Base-by-base conservation (phyloP, 2,113 vertebrate species). In the Esox niger region DNA sequence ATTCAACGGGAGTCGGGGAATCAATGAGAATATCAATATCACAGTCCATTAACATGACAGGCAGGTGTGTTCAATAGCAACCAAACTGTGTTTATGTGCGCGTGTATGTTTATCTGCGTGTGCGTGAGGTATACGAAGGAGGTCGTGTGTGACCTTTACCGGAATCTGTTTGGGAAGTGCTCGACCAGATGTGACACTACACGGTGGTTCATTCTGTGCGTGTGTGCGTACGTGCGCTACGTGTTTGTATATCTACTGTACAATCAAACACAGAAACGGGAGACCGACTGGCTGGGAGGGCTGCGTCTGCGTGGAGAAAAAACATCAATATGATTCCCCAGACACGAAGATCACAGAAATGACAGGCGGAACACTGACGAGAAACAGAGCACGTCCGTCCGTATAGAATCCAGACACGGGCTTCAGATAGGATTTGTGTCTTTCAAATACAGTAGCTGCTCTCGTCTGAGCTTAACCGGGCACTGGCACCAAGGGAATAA, bases 161-260 rank as follows among this genome's bases (percentile, higher is more conserved):
- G 2, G 57, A 6, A 58, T 74, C 68, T 38, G 66, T 49, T 43
- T 6, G 10, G 62, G 74, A 62, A 63, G 73, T 64, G 76, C 27
- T 20, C 67, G 65, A 32, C 61, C 78, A 69, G 75, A 78, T 38
- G 64, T 55, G 54, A 72, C 56, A 64, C 43, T 10, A 47, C 46
- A 21, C 29, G 26, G 6, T 6, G 2, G 56, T 58, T 15, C 25
- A 7, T 68, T 70, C 1, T 69, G 55, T 65, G 66, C 60, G 38
- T 64, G 17, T 20, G 38, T 30, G 25, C 49, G 26, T 30, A 26
- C 54, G 29, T 25, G 46, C 13, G 43, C 6, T 52, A 15, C 47
- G 15, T 49, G n/a, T 7, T 66, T 35, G 32, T 29, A 17, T 29
- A 21, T 75, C 62, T 82, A 52, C 8, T 43, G 38, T 43, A 43